Evolutionary conservation across 64 coral and sea anemone species (phyloP).

Genomic region (Anthopleura sola): DNA sequence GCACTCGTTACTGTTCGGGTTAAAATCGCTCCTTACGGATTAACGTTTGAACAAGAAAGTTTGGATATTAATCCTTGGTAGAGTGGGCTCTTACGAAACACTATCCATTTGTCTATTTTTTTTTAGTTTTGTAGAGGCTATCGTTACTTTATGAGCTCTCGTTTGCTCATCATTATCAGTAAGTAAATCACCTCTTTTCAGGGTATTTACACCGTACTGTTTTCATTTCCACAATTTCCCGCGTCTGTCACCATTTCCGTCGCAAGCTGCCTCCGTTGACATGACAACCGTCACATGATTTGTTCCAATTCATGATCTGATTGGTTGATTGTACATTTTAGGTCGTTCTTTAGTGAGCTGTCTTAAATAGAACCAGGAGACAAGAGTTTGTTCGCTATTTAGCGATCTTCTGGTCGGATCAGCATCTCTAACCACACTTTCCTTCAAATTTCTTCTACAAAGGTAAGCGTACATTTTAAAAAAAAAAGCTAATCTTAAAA

Average conservation of each 20-base stretch:
- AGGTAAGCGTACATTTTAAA: neutral
- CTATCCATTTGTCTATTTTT: neutral
- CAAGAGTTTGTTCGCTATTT: neutral
- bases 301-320: neutral
- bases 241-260: neutral
- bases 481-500: neutral
- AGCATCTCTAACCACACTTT: neutral
- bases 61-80: neutral
- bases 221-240: constrained; percentile 11
- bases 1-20: neutral
- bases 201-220: neutral
- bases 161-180: constrained; percentile 9
- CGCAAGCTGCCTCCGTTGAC: constrained; percentile 1
- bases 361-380: constrained; percentile 8
- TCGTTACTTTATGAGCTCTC: neutral
- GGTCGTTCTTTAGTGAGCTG: neutral
- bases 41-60: neutral
- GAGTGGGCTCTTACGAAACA: neutral
- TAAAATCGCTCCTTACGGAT: neutral
- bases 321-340: neutral
- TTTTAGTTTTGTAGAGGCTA: neutral
- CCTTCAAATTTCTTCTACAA: neutral
- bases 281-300: constrained; percentile 2
- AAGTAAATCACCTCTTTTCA: neutral
- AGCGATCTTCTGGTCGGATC: neutral